Conservation (phyloP, 2,797 vertebrate genomes). For the Octomys mimax region DNA sequence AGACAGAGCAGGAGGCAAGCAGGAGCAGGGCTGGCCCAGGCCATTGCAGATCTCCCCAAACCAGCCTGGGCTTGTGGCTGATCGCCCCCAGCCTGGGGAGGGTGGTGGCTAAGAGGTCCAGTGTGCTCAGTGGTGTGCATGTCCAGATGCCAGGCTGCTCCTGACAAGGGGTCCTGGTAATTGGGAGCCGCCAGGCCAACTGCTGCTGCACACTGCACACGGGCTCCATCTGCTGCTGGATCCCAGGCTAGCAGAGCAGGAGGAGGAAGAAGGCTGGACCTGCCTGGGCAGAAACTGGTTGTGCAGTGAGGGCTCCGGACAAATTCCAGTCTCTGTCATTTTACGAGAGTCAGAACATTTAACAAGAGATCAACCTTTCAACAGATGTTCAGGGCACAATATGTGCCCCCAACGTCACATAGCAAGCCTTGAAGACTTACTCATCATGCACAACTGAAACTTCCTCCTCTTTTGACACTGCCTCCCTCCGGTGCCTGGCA, state of each 20-base stretch:
- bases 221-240: not conserved
- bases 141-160: not conserved
- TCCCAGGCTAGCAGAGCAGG: not conserved
- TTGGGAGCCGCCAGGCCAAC: not conserved
- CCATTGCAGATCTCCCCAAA: constrained; percentile 82
- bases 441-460: not conserved
- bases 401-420: accelerated
- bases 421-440: no score
- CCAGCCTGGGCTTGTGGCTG: constrained; percentile 69
- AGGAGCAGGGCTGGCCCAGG: not conserved
- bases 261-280: accelerated
- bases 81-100: not conserved
- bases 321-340: not conserved
- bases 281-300: accelerated
- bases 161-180: not conserved
- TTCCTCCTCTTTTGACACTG: accelerated
- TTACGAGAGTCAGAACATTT: not conserved
- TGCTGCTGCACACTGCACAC: not conserved
- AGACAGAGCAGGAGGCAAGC: constrained; percentile 57
- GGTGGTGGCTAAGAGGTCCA: constrained; percentile 45
- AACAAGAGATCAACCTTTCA: not conserved
- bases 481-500: not conserved
- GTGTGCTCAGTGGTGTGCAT: not conserved
- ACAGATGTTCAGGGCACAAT: no score
- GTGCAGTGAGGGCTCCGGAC: not conserved